Conservation (phyloP, 2,113 vertebrate species). For the Ceratotherium simum region DNA sequence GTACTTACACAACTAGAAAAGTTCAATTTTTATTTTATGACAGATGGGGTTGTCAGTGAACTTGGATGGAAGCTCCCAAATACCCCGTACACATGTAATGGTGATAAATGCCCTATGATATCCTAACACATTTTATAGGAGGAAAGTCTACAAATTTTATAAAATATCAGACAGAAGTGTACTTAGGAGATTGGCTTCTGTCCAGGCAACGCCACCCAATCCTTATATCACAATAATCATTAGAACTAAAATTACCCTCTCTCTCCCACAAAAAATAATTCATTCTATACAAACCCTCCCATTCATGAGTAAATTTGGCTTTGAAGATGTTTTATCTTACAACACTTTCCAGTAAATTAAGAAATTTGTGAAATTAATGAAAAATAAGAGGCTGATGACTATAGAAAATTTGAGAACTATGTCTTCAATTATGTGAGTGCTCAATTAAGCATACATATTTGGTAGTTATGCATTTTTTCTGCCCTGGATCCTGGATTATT, state of each 20-base stretch:
- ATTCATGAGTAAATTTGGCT: neutral
- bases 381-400: neutral
- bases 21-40: neutral
- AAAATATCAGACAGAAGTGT: neutral
- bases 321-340: neutral
- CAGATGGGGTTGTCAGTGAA: neutral
- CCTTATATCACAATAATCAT: neutral
- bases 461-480: neutral
- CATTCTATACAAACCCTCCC: neutral
- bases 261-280: fast-evolving
- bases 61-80: neutral
- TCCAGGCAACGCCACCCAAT: neutral
- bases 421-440: neutral
- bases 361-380: neutral
- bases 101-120: neutral
- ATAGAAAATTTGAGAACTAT: neutral
- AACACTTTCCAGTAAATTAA: neutral
- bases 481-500: neutral
- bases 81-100: neutral
- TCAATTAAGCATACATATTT: neutral
- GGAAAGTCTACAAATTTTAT: neutral
- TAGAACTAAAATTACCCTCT: neutral
- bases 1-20: neutral
- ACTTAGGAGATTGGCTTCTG: no score
- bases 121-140: neutral